A percentile compares a stretch with the other conserved stretches of the same genome.
Conservation (phyloP, 2,888 invertebrate species). For the Dioctria rufipes region DNA sequence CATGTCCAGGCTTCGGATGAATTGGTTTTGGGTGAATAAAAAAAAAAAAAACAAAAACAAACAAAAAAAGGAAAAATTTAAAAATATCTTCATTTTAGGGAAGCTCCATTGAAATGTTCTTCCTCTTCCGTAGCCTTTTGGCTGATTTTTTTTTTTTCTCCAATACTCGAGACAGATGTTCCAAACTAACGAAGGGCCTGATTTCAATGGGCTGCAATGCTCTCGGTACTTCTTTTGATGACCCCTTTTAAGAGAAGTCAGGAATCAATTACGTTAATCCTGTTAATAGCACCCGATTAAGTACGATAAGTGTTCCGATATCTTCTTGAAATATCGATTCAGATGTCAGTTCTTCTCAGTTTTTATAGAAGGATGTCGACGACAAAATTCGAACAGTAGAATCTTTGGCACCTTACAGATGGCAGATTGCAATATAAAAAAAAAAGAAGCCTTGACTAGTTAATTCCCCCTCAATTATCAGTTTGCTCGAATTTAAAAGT, state of each 20-base stretch:
- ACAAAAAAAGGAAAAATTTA: slow-evolving; percentile 31
- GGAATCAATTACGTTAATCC: slow-evolving; percentile 58
- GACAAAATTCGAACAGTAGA: too few relatives aligned
- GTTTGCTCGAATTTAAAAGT: neutral
- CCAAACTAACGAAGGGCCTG: neutral
- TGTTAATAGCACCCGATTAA: slow-evolving; percentile 57
- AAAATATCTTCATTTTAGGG: slow-evolving; percentile 15
- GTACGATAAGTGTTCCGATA: slow-evolving; percentile 48
- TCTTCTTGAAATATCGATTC: slow-evolving; percentile 9
- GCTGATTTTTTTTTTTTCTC: slow-evolving; percentile 33
- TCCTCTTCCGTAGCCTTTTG: slow-evolving; percentile 38
- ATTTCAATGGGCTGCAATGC: slow-evolving; percentile 14
- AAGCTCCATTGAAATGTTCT: slow-evolving; percentile 19
- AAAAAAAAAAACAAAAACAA: too few relatives aligned
- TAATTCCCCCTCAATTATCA: too few relatives aligned
- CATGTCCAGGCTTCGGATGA: slow-evolving; percentile 32
- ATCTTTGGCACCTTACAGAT: too few relatives aligned
- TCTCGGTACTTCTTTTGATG: slow-evolving; percentile 12
- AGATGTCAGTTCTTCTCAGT: neutral
- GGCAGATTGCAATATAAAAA: too few relatives aligned
- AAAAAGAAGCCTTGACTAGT: too few relatives aligned
- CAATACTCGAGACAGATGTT: slow-evolving; percentile 43
- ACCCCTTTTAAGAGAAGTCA: slow-evolving; percentile 57
- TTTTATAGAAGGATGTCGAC: too few relatives aligned
- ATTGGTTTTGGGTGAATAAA: slow-evolving; percentile 5